A percentile compares a stretch with the other conserved stretches of the same genome.
Evolutionary conservation across 2,113 vertebrate species (phyloP).

Genomic region (Enhydra lutris): DNA sequence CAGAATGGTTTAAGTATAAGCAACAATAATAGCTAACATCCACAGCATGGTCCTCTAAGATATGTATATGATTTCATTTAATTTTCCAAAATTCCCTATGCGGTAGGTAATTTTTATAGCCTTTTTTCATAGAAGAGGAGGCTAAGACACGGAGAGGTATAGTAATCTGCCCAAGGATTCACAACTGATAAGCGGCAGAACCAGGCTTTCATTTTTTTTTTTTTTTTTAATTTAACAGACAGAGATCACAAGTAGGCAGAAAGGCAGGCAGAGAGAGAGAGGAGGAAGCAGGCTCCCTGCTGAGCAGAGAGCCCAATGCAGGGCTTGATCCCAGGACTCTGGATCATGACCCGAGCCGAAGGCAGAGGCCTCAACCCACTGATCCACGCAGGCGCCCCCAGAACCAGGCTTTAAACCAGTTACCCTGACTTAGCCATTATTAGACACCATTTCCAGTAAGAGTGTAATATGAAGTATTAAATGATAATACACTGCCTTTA

Average conservation of each 20-base stretch:
- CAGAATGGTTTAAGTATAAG: background rate
- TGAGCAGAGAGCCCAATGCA: too few relatives aligned
- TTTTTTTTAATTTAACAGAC: too few relatives aligned
- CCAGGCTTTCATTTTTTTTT: background rate
- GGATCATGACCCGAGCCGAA: too few relatives aligned
- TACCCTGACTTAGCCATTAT: background rate
- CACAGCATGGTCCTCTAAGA: background rate
- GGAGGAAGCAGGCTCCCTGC: too few relatives aligned
- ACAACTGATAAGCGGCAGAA: background rate
- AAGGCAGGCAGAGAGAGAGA: too few relatives aligned
- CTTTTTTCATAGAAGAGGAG: background rate
- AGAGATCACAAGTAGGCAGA: too few relatives aligned
- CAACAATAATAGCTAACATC: background rate
- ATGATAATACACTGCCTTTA: background rate
- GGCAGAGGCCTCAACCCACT: too few relatives aligned
- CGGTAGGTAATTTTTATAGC: background rate
- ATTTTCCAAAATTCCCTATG: background rate
- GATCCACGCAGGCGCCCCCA: too few relatives aligned
- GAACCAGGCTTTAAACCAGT: background rate
- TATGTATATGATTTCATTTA: background rate
- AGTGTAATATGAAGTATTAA: background rate
- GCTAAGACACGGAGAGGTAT: background rate
- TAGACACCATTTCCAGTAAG: background rate
- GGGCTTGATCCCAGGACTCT: too few relatives aligned
- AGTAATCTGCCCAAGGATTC: background rate